These are phyloP conservation scores for Caprella mutica DNA, from an alignment of 2,888 invertebrate genomes.

Conservation along the genomic window DNA sequence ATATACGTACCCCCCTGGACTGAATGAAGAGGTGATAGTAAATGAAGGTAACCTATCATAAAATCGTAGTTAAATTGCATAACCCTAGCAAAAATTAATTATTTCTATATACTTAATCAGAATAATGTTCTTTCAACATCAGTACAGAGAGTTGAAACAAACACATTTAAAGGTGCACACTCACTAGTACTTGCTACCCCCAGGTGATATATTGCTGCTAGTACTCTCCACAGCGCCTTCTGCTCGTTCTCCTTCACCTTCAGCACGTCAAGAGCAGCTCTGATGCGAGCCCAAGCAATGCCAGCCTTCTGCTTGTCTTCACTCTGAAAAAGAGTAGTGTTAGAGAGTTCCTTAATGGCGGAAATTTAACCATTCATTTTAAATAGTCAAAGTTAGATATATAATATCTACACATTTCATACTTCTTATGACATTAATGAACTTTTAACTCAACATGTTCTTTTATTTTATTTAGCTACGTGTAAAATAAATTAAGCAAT, in stretches of 20 bases:
- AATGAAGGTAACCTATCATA: too few species aligned
- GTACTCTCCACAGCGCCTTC: slow-evolving; percentile 69
- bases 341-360: too few species aligned
- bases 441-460: too few species aligned
- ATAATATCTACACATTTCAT: too few species aligned
- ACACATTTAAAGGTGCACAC: background rate
- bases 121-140: background rate
- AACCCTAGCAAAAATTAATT: background rate
- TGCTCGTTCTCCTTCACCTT: slow-evolving; percentile 66
- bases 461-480: too few species aligned
- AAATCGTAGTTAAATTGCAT: background rate
- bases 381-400: too few species aligned
- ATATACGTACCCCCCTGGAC: too few species aligned
- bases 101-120: background rate
- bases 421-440: too few species aligned
- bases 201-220: slow-evolving; percentile 88
- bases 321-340: slow-evolving; percentile 46
- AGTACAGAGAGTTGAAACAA: background rate
- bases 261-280: slow-evolving; percentile 61
- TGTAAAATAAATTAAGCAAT: too few species aligned
- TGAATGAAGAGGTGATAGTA: too few species aligned
- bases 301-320: slow-evolving; percentile 69
- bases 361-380: too few species aligned
- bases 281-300: slow-evolving; percentile 66
- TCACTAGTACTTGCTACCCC: slow-evolving; percentile 54